Base-by-base conservation (phyloP, 2,113 vertebrate species). In the Phylloscopus whistleri region DNA sequence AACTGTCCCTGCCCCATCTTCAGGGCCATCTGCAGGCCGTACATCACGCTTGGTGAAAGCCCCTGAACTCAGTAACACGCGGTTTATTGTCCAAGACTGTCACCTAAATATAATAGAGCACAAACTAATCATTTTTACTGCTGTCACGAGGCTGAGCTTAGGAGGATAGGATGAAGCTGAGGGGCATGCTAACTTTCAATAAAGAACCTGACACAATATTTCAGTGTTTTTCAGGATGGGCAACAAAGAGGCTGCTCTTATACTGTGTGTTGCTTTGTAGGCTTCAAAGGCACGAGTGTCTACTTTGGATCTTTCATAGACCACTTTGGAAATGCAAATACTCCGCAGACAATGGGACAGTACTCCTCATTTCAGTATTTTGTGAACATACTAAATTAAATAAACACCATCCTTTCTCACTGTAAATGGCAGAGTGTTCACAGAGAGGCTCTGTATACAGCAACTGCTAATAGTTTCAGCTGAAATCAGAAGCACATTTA, bases 71-170 rank as follows among this genome's bases (percentile, higher is more conserved):
- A 30, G 78, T 30, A 96, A 90, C 74, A 79, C 2, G 7, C 35
- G 26, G 53, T 89, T 96, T 94, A 91, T 93, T 87, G 70, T 83
- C 81, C 62, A 80, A 55, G 55, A 46, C 84, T 95, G 82, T 80
- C 93, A 94, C 78, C 74, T 94, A 96, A 94, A 93, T 85, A 94
- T 80, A 80, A 79, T 22, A 93, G 74, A 95, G 46, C 31, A 77
- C 83, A 92, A 92, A 94, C 79, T 74, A 66, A 81, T 95, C 85
- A 93, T 87, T 93, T 95, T 94, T 93, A 97, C 72, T 69, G 84
- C 77, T 87, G 84, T 76, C 74, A 92, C 0, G 9, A 87, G 73
- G 80, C 73, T 81, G 76, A 84, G 60, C 39, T 72, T 6, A 3
- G 81, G 62, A 93, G 21, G n/a, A 14, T 13, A 88, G 60, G 41